These are phyloP conservation scores for Acromyrmex heyeri DNA, from an alignment of 1,140 invertebrate genomes.

Conservation along the genomic window DNA sequence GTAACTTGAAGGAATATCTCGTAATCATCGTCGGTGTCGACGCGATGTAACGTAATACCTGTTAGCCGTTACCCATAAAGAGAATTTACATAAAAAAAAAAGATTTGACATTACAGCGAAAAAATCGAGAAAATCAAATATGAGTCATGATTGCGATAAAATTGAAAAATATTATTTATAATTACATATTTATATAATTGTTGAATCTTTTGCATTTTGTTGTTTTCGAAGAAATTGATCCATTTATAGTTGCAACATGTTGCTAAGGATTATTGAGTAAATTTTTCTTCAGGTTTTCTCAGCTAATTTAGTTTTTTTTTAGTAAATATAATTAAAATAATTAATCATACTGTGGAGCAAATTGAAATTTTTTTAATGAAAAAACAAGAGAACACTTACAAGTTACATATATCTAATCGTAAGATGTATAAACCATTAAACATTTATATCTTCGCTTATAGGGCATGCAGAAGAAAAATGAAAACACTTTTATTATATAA, in stretches of 20 bases:
- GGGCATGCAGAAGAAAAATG: too few relatives aligned
- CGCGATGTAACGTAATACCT: slow-evolving; percentile 47
- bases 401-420: too few relatives aligned
- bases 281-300: background rate
- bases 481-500: too few relatives aligned
- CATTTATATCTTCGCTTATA: too few relatives aligned
- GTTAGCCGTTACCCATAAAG: slow-evolving; percentile 31
- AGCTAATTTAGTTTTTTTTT: background rate
- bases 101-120: background rate
- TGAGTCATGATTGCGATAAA: background rate
- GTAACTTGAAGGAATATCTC: slow-evolving; percentile 77
- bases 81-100: background rate
- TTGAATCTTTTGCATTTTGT: background rate
- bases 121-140: background rate
- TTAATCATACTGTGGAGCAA: too few relatives aligned
- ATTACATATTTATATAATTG: background rate
- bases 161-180: background rate
- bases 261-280: background rate
- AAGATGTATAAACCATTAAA: too few relatives aligned
- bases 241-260: background rate
- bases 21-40: slow-evolving; percentile 47
- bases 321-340: too few relatives aligned
- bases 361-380: too few relatives aligned
- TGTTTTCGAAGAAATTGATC: background rate
- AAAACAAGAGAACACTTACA: too few relatives aligned